These are phyloP conservation scores for Pseudomyrmex gracilis DNA, from an alignment of 1,140 invertebrate genomes.

Conservation along the genomic window DNA sequence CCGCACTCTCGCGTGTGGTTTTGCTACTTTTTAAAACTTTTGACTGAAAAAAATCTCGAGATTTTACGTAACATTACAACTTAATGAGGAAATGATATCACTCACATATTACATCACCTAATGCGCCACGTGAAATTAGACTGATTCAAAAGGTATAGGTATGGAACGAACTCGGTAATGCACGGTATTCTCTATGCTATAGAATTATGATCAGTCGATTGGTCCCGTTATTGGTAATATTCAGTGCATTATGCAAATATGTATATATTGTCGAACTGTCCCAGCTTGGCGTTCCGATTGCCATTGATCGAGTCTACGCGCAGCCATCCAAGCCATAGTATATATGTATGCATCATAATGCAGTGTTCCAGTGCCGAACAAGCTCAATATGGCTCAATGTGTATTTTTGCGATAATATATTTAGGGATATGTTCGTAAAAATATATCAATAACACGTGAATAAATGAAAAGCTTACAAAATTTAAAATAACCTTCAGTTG, in stretches of 20 bases:
- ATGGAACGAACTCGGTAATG: slow-evolving; percentile 40
- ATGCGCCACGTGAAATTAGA: slow-evolving; percentile 30
- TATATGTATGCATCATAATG: slow-evolving; percentile 19
- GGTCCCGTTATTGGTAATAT: slow-evolving; percentile 56
- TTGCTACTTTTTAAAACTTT: not conserved
- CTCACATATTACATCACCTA: not conserved
- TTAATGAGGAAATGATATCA: not conserved
- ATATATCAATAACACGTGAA: not conserved
- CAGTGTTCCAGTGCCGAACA: not conserved
- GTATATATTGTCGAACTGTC: slow-evolving; percentile 41
- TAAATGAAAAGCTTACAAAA: too few species aligned
- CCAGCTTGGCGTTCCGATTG: slow-evolving; percentile 30
- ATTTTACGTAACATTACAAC: not conserved
- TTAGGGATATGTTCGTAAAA: not conserved
- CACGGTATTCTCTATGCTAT: slow-evolving; percentile 28
- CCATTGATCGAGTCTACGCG: slow-evolving; percentile 47
- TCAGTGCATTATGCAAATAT: slow-evolving; percentile 60
- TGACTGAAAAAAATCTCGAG: not conserved
- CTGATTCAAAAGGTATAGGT: slow-evolving; percentile 36
- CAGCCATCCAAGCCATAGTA: slow-evolving; percentile 23
- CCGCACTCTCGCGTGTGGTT: not conserved
- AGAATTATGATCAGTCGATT: slow-evolving; percentile 55
- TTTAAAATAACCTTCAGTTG: too few species aligned
- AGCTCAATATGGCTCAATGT: not conserved
- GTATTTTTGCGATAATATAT: slow-evolving; percentile 11